Conservation (phyloP, 2,797 vertebrate genomes). For the Podarcis lilfordi region DNA sequence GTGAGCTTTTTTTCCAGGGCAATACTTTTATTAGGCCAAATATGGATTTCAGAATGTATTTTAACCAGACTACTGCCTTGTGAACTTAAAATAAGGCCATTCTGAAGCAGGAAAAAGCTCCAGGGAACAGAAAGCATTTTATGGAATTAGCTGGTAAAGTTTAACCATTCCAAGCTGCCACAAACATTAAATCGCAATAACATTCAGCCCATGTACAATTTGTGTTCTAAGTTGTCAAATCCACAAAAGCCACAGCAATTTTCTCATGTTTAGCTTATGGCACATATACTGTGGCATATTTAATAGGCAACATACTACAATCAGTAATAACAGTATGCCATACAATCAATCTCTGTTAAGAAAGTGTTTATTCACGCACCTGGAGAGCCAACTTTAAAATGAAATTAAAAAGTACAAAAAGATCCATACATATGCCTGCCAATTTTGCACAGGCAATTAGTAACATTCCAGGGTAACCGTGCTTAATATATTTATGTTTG, state of each 20-base stretch:
- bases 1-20: not conserved
- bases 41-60: not conserved
- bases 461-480: not conserved
- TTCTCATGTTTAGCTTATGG: not conserved
- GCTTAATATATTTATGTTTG: not conserved
- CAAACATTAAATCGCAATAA: not conserved
- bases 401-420: not conserved
- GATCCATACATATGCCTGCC: not conserved
- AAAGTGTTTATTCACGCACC: not conserved
- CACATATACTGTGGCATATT: not conserved
- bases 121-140: constrained; percentile 5
- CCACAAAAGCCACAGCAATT: not conserved
- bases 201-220: not conserved
- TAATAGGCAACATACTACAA: not conserved
- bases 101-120: not conserved
- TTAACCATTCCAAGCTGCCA: not conserved
- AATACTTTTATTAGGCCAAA: not conserved
- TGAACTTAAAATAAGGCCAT: constrained; percentile 11
- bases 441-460: not conserved
- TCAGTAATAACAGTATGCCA: not conserved
- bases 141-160: not conserved
- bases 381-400: not conserved
- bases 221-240: constrained; percentile 25
- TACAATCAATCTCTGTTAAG: not conserved
- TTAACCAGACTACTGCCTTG: not conserved